Conservation (phyloP, 2,113 vertebrate species). For the Seriola quinqueradiata region DNA sequence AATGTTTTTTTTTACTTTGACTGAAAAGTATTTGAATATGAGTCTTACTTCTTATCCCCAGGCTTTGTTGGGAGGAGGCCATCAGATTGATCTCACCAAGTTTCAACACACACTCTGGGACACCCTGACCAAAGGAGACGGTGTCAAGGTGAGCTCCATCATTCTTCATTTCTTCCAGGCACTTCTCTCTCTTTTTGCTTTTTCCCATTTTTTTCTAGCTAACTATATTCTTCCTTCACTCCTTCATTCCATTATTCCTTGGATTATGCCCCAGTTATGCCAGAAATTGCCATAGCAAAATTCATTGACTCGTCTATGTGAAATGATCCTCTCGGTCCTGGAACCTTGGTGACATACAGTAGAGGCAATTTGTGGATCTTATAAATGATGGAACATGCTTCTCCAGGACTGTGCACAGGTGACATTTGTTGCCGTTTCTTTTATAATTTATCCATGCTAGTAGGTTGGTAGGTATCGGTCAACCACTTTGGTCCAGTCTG, state of each 20-base stretch:
- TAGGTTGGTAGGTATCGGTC: no score
- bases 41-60: conserved; percentile 23
- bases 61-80: conserved; percentile 72
- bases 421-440: neutral
- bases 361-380: neutral
- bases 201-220: neutral
- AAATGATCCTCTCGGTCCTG: neutral
- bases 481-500: no score
- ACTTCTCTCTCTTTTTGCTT: neutral
- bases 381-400: neutral
- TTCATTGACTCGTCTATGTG: neutral
- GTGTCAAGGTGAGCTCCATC: conserved; percentile 69
- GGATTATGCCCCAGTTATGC: neutral
- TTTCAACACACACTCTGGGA: conserved; percentile 77
- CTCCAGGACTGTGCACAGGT: no score
- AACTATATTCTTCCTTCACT: neutral
- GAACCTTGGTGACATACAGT: neutral
- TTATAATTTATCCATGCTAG: no score
- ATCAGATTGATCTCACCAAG: conserved; percentile 63
- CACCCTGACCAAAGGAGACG: conserved; percentile 60
- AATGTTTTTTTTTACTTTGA: neutral
- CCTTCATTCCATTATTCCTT: neutral
- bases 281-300: neutral
- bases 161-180: conserved; percentile 2
- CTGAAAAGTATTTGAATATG: neutral